phyloP scores from a whole-genome alignment of 2,888 invertebrate species.

The Meta bourneti region DNA sequence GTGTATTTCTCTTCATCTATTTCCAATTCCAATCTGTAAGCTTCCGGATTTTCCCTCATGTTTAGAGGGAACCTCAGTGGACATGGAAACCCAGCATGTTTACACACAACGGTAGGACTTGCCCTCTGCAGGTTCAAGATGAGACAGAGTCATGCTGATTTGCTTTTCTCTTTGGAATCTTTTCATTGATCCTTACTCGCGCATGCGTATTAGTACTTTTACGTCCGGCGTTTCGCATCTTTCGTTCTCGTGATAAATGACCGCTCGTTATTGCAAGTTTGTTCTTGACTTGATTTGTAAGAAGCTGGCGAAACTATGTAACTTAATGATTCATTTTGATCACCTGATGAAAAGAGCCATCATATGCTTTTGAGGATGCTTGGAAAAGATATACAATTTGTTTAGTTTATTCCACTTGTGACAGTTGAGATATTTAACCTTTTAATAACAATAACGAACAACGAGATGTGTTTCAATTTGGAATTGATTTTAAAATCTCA shows the following conservation, averaged over 20 bases:
- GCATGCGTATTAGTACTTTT: constrained; percentile 32
- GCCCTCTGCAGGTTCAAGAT: constrained; percentile 43
- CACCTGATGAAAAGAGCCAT: background rate
- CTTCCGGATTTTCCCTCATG: constrained; percentile 68
- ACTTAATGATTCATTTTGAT: constrained; percentile 5
- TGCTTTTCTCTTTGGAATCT: constrained; percentile 57
- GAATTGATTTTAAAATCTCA: no score
- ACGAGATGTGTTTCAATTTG: no score
- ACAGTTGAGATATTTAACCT: no score
- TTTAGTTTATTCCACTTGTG: no score
- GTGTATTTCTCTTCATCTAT: constrained; percentile 64
- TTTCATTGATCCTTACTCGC: constrained; percentile 70
- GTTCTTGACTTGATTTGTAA: background rate
- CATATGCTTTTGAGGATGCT: no score
- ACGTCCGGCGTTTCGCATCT: constrained; percentile 47
- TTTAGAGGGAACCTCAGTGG: background rate
- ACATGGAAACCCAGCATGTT: constrained; percentile 40
- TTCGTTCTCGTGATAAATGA: constrained; percentile 46
- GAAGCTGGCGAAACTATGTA: background rate
- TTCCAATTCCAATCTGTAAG: constrained; percentile 61
- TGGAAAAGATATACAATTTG: no score
- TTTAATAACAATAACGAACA: no score
- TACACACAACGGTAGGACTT: constrained; percentile 24
- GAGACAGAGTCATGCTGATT: constrained; percentile 67
- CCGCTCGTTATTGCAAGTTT: background rate